These are phyloP conservation scores for Anoplophora glabripennis DNA, from an alignment of 1,140 invertebrate genomes.

Conservation along the genomic window DNA sequence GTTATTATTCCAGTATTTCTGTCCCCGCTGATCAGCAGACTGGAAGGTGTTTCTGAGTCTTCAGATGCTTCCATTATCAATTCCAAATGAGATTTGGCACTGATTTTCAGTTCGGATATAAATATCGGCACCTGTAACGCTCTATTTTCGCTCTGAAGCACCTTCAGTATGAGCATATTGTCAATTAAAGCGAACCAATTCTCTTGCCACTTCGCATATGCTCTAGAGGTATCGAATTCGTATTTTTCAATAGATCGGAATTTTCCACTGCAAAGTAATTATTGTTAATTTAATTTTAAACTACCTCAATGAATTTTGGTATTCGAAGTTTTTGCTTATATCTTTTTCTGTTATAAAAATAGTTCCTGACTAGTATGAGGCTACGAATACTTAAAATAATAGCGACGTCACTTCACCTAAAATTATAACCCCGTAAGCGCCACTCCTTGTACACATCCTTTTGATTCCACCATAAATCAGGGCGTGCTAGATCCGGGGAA, in stretches of 20 bases:
- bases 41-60: neutral
- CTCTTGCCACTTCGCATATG: constrained; percentile 63
- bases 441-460: constrained; percentile 91
- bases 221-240: constrained; percentile 49
- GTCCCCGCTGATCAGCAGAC: constrained; percentile 14
- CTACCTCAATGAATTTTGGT: too few relatives aligned
- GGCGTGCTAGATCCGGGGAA: neutral
- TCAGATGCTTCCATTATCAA: too few relatives aligned
- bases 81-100: too few relatives aligned
- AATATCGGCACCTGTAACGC: constrained; percentile 78
- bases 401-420: constrained; percentile 57
- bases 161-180: constrained; percentile 84
- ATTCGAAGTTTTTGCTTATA: constrained; percentile 63
- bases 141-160: constrained; percentile 69
- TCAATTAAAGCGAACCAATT: constrained; percentile 94
- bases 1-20: constrained; percentile 13
- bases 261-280: constrained; percentile 24
- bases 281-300: too few relatives aligned
- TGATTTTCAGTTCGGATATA: constrained; percentile 75
- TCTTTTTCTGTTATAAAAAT: neutral
- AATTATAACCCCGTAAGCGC: constrained; percentile 85
- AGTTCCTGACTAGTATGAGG: too few relatives aligned
- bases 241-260: constrained; percentile 29
- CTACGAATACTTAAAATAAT: neutral
- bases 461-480: constrained; percentile 30